Evolutionary conservation across 2,113 vertebrate genomes (phyloP), one percentile per base, ranked within the genome.

Genomic region (Ageneiosus marmoratus): DNA sequence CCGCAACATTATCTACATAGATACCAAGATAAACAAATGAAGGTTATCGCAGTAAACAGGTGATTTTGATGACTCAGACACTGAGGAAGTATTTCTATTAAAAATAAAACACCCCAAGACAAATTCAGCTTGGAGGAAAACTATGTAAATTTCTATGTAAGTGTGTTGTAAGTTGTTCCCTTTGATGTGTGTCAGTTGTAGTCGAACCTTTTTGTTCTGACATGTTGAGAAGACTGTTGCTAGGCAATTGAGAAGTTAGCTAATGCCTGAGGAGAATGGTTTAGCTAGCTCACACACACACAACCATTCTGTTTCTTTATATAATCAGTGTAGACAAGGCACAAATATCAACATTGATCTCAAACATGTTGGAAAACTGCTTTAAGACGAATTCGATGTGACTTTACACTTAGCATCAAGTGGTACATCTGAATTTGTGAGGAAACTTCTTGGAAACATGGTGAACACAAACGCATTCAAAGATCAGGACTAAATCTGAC

Each of bases 11-110:
- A 75, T 75, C 50, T 53, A 53, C 27, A 75, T 32, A 32, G 27
- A 53, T 34, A 75, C 27, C 72, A 32, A 32, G 48, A 75, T 75
- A 75, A 34, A 75, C 48, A 75, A 53, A 75, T 20, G 48, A 29
- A 12, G 46, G 29, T 53, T 22, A 22, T 12, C 2, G 46, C 72
- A 75, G 29, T 22, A 51, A 75, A 32, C 72, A 75, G 8, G 27
- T 51, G 53, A 32, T 75, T 75, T 32, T 20, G 3, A 34, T 75
- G 72, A 75, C 72, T 75, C 72, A 53, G 72, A 2, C 9, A 22
- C 72, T 5, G 16, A 53, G 9, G 41, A 34, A 20, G 0, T 74
- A 11, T 51, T 74, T 44, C 44, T 44, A 44, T 69, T 10, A 12
- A 60, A 67, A 8, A 37, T 10, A 20, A 37, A 37, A 63, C 20